Percentiles rank a stretch among this genome's conserved stretches.
phyloP scores from a whole-genome alignment of 2,888 invertebrate species.

The Pinctada fucata region DNA sequence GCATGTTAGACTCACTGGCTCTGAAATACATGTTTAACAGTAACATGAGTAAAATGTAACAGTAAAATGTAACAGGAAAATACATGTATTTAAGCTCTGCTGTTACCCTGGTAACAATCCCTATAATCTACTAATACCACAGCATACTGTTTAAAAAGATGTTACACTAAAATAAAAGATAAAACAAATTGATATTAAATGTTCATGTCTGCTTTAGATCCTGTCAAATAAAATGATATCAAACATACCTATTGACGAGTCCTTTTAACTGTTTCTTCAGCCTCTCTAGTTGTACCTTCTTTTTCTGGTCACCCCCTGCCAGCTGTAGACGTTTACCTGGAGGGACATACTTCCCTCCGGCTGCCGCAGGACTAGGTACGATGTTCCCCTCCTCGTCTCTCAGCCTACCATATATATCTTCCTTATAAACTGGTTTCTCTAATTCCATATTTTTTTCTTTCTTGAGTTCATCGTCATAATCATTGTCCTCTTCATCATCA shows the following conservation, averaged over 20 bases:
- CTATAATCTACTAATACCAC: too few species aligned
- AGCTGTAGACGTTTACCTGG: conserved; percentile 85
- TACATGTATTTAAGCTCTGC: too few species aligned
- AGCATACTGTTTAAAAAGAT: too few species aligned
- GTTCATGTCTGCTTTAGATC: too few species aligned
- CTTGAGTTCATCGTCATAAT: conserved; percentile 21
- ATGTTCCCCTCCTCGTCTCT: conserved; percentile 89
- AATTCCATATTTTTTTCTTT: conserved; percentile 15
- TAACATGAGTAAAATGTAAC: not conserved
- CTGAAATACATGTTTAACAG: conserved; percentile 52
- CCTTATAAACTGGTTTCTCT: conserved; percentile 40
- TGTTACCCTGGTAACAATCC: too few species aligned
- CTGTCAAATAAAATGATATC: too few species aligned
- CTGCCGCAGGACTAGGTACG: conserved; percentile 74
- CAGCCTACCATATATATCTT: conserved; percentile 95
- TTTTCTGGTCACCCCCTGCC: conserved; percentile 75
- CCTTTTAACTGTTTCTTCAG: conserved; percentile 92
- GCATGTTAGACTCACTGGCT: conserved; percentile 88
- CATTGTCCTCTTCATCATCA: conserved; percentile 15
- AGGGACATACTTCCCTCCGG: conserved; percentile 86
- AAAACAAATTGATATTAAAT: too few species aligned
- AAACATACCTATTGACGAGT: conserved; percentile 83
- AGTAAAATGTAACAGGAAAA: conserved; percentile 39
- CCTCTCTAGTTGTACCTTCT: conserved; percentile 81
- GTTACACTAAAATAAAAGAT: too few species aligned